A percentile compares a stretch with the other conserved stretches of the same genome.
Conservation (phyloP, 2,888 invertebrate species). For the Danaus chrysippus region DNA sequence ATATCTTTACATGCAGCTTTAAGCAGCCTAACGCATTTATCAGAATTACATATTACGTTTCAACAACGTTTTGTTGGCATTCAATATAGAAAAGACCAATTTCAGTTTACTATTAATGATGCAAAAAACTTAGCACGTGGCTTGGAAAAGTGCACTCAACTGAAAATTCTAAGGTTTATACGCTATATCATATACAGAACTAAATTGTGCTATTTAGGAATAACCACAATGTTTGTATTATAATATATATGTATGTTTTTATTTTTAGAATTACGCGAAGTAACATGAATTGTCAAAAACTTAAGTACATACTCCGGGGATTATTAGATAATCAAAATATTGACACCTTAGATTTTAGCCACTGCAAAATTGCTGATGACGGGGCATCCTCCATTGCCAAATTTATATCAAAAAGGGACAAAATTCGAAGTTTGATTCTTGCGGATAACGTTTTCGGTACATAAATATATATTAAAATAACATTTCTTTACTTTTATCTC, state of each 20-base stretch:
- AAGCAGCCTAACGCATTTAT: slow-evolving; percentile 63
- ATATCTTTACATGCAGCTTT: slow-evolving; percentile 72
- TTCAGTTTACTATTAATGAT: slow-evolving; percentile 72
- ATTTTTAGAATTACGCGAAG: slow-evolving; percentile 64
- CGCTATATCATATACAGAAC: background rate
- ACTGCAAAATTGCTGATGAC: slow-evolving; percentile 80
- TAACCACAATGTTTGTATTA: background rate
- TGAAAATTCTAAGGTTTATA: slow-evolving; percentile 58
- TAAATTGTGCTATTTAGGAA: background rate
- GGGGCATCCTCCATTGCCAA: slow-evolving; percentile 81
- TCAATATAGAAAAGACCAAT: slow-evolving; percentile 67
- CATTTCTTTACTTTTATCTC: slow-evolving; percentile 1
- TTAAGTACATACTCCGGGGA: slow-evolving; percentile 68
- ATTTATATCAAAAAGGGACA: slow-evolving; percentile 68
- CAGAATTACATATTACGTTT: slow-evolving; percentile 66
- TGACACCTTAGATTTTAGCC: slow-evolving; percentile 81
- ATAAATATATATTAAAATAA: background rate
- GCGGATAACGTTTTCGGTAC: slow-evolving; percentile 77
- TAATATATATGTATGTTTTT: slow-evolving; percentile 3
- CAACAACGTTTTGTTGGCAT: slow-evolving; percentile 58
- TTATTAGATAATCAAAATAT: slow-evolving; percentile 61
- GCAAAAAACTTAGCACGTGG: slow-evolving; percentile 67
- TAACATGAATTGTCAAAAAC: slow-evolving; percentile 68
- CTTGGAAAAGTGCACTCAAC: slow-evolving; percentile 59
- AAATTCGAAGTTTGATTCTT: slow-evolving; percentile 68